Base-by-base conservation (phyloP, 2,797 vertebrate species). In the Falco naumanni region DNA sequence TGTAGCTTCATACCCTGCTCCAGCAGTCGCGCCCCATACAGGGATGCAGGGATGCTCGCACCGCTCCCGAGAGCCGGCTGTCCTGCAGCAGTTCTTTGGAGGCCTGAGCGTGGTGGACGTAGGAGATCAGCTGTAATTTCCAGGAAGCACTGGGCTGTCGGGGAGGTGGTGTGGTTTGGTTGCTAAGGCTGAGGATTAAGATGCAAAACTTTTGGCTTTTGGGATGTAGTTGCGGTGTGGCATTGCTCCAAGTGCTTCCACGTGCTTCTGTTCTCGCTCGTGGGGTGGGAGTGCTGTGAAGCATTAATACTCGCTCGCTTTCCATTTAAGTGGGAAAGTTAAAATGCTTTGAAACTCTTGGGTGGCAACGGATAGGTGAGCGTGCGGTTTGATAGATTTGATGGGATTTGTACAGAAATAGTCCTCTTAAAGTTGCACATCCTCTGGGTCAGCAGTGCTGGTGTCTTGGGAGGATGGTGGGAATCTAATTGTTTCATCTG, bases 31-130 rank as follows among this genome's bases (percentile, higher is more conserved):
- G 0, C 29, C 63, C n/a, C 8, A 1, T 7, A 4, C 7, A 34
- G 89, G 34, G 89, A 39, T 2, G 1, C 2, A 16, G 57, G 82
- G 78, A 39, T 51, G 61, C 66, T 66, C 5, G 0, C 16, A 14
- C 12, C 5, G 1, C 47, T 87, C 57, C 77, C 29, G 1, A 33
- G 14, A 34, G 17, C 72, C 29, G 85, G 3, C 20, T 31, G 12
- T 61, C 25, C 60, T 0, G 0, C 70, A 8, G 70, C 65, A 25
- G 29, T 4, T 48, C 78, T 33, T 47, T 1, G 1, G 68, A 51
- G 28, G 16, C 51, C 60, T 8, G 77, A 41, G 25, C 0, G 0
- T 2, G 5, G 37, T 24, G 53, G 60, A 1, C 1, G 5, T 0
- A 6, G 17, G 64, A 79, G 29, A 11, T 17, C 3, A 10, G 45